These are phyloP conservation scores for Subacronicta megacephala DNA, from an alignment of 2,888 invertebrate species.

Conservation along the genomic window DNA sequence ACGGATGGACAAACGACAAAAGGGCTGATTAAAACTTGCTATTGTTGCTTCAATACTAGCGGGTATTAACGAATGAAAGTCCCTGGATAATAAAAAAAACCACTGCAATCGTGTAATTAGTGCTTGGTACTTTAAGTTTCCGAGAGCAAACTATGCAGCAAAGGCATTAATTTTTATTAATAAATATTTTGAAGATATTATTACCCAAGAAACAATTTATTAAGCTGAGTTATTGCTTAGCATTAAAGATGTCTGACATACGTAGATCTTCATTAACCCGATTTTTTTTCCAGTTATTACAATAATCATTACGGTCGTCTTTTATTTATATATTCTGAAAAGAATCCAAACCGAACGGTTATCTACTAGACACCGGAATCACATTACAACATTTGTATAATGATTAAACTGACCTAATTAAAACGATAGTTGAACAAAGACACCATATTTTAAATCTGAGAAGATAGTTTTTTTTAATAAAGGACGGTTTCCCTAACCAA, in stretches of 20 bases:
- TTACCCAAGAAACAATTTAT: too few species aligned
- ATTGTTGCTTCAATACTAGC: constrained; percentile 73
- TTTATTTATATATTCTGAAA: constrained; percentile 41
- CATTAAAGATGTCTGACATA: too few species aligned
- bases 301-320: constrained; percentile 12
- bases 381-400: constrained; percentile 36
- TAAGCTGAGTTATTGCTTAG: too few species aligned
- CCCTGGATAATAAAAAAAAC: constrained; percentile 60
- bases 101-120: constrained; percentile 52
- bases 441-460: constrained; percentile 25
- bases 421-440: constrained; percentile 32
- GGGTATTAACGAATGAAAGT: constrained; percentile 56
- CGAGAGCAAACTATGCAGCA: constrained; percentile 35
- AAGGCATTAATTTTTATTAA: constrained; percentile 17
- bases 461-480: constrained; percentile 63
- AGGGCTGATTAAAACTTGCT: constrained; percentile 85
- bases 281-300: constrained; percentile 18
- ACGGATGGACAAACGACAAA: constrained; percentile 81
- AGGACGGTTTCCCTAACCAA: constrained; percentile 63
- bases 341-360: constrained; percentile 35
- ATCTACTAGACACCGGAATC: constrained; percentile 38
- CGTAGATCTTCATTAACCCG: constrained; percentile 9
- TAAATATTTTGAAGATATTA: too few species aligned
- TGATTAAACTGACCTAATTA: constrained; percentile 54
- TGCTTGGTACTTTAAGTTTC: constrained; percentile 29